Evolutionary conservation across 2,113 vertebrate species (phyloP), one percentile per base, ranked within the genome.

Genomic region (Ammodytes marinus): DNA sequence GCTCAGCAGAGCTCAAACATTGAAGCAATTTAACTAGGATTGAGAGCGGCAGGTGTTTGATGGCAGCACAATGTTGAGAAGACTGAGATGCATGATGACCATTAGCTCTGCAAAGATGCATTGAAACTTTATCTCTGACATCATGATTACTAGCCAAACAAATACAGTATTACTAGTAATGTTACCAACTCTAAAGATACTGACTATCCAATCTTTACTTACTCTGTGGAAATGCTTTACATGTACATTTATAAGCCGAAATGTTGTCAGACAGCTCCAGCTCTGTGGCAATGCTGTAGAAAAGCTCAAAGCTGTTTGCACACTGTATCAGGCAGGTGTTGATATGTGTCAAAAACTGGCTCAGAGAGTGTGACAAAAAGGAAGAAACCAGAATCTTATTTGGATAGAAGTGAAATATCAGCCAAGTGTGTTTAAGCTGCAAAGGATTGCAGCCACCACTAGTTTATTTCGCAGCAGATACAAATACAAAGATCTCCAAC

Each of bases 1-100:
- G 85, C 68, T 86, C 89, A 87, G 85, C 64, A 61, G 59, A 71
- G 82, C 78, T 80, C 59, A 67, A 84, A 83, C 79, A 88, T 47
- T 86, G 65, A 76, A 74, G 35, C 73, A 42, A 27, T 74, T 82
- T 86, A 10, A 69, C 63, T 27, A 75, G 75, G 47, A 75, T 35
- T 27, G 65, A 69, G 45, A 69, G 64, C 66, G 66, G 61, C 76
- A 54, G 60, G 54, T 59, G 65, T 53, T 53, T 52, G 77, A 52
- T 14, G 57, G 67, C 58, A 67, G 35, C 19, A n/a, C 40, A 53
- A 69, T 5, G 10, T 35, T 8, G 52, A 80, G 50, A 63, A 70
- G 64, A 69, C 58, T 45, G 57, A 53, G 58, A 72, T 13, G 43
- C 35, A 63, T 79, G 17, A 79, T 69, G 63, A 68, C 50, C 67